Conservation (phyloP, 1,140 invertebrate genomes). For the Drosophila mojavensis region DNA sequence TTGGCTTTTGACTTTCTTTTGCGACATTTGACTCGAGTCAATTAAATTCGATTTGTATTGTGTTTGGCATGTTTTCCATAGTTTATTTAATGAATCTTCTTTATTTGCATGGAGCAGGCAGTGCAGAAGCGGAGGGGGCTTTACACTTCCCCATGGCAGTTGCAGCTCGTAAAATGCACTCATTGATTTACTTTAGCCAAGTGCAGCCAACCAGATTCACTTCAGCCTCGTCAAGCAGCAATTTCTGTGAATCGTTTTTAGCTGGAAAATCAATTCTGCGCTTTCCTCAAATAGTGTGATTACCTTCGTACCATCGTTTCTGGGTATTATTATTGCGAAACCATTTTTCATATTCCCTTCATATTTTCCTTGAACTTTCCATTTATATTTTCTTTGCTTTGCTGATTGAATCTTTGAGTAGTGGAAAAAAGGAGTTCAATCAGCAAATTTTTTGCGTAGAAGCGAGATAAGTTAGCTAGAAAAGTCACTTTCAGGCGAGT, state of each 20-base stretch:
- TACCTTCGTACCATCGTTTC: not conserved
- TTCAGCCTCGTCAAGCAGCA: not conserved
- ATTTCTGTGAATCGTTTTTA: conserved; percentile 23
- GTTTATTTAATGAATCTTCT: conserved; percentile 64
- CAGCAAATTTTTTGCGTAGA: too few species aligned
- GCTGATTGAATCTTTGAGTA: not conserved
- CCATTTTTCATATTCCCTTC: not conserved
- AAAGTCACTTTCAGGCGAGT: too few species aligned
- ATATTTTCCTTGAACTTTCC: too few species aligned
- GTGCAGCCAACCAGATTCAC: conserved; percentile 8
- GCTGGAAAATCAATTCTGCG: conserved; percentile 33
- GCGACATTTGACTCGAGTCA: conserved; percentile 74
- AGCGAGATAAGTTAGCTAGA: too few species aligned
- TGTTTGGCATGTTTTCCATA: conserved; percentile 61
- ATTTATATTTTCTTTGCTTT: not conserved
- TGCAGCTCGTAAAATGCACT: not conserved
- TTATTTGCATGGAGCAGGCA: conserved; percentile 50
- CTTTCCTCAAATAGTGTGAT: not conserved
- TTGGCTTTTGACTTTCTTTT: conserved; percentile 51
- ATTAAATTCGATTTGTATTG: conserved; percentile 77
- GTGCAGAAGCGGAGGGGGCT: too few species aligned
- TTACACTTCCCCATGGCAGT: too few species aligned
- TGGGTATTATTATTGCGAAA: conserved; percentile 2
- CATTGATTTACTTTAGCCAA: conserved; percentile 17
- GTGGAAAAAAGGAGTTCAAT: not conserved